Evolutionary conservation across 1,140 invertebrate species (phyloP).

Genomic region (Zaprionus nigranus): DNA sequence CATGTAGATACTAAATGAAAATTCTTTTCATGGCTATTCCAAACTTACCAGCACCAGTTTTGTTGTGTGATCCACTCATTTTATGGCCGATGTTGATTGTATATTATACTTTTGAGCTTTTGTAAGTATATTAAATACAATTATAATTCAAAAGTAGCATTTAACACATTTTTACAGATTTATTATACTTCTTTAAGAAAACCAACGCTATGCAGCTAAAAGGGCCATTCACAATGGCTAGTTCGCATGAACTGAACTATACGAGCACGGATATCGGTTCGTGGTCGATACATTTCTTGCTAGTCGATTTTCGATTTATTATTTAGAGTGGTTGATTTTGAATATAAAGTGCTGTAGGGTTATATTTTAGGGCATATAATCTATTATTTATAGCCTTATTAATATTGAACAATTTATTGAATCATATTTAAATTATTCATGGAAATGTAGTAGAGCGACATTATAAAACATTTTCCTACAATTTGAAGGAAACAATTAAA

Average conservation of each 20-base stretch:
- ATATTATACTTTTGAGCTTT: not conserved
- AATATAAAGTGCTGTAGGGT: not conserved
- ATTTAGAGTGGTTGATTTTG: not conserved
- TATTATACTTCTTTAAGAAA: not conserved
- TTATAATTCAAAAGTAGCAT: not conserved
- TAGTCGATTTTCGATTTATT: not conserved
- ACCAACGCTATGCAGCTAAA: slow-evolving; percentile 11
- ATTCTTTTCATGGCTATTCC: not conserved
- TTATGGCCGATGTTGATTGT: not conserved
- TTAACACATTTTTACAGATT: not conserved
- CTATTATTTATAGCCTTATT: too few species aligned
- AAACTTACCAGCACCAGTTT: slow-evolving; percentile 13
- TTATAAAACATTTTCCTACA: too few species aligned
- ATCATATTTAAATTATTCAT: too few species aligned
- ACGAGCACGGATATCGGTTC: not conserved
- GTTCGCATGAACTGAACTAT: slow-evolving; percentile 21
- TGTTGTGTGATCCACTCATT: slow-evolving; percentile 10
- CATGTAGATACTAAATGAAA: not conserved
- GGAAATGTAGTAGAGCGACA: too few species aligned
- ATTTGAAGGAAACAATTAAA: too few species aligned
- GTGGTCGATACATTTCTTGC: not conserved
- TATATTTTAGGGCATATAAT: too few species aligned
- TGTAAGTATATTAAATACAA: not conserved
- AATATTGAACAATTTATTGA: too few species aligned
- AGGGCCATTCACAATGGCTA: slow-evolving; percentile 3